Percentiles rank a stretch among this genome's conserved stretches.
Conservation (phyloP, 2,113 vertebrate species). For the Polyodon spathula region DNA sequence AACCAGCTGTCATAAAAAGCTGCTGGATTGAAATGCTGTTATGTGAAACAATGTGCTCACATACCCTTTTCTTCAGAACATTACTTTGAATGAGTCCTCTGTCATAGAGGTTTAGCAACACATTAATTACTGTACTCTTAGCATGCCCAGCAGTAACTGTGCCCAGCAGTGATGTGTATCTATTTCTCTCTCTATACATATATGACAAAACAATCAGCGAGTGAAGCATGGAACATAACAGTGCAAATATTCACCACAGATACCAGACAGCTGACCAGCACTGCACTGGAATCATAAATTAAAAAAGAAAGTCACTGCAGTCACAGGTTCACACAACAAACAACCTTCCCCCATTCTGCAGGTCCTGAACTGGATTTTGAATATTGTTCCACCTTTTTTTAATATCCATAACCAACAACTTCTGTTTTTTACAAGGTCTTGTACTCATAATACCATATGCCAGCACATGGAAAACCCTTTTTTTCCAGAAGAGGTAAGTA, state of each 20-base stretch:
- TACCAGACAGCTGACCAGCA: constrained; percentile 58
- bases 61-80: no score
- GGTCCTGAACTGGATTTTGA: background rate
- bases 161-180: constrained; percentile 5
- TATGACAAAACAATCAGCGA: constrained; percentile 21
- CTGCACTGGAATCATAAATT: constrained; percentile 50
- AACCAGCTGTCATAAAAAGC: no score
- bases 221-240: constrained; percentile 40
- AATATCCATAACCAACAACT: background rate
- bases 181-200: constrained; percentile 14
- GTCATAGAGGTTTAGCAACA: no score
- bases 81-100: no score
- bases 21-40: no score
- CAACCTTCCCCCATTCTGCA: background rate
- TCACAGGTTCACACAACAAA: constrained; percentile 3
- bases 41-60: no score
- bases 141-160: background rate
- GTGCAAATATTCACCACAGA: constrained; percentile 47
- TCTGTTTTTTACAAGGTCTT: constrained; percentile 9
- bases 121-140: background rate
- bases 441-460: constrained; percentile 38
- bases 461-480: constrained; percentile 56
- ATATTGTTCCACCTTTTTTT: background rate
- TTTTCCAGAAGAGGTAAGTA: constrained; percentile 42
- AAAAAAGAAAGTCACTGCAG: constrained; percentile 19